phyloP scores from a whole-genome alignment of 2,888 invertebrate species.

The Andrena bicolor region DNA sequence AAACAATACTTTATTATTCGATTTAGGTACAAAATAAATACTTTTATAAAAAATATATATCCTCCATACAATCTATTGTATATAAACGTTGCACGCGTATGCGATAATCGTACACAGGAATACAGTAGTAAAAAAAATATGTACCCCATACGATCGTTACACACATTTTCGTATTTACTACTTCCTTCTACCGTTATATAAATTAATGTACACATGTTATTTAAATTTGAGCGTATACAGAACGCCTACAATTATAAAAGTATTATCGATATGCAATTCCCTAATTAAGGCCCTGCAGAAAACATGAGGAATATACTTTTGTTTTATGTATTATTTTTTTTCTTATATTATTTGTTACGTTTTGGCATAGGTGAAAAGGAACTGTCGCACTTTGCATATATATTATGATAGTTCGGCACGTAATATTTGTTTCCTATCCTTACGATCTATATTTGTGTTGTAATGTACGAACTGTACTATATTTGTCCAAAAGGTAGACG shows the following conservation, averaged over 20 bases:
- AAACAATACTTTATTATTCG: conserved; percentile 49
- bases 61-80: conserved; percentile 48
- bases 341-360: conserved; percentile 24
- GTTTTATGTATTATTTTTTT: conserved; percentile 23
- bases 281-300: conserved; percentile 9
- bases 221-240: background rate
- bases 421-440: conserved; percentile 27
- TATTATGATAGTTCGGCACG: conserved; percentile 9
- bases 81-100: conserved; percentile 49
- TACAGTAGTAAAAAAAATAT: conserved; percentile 61
- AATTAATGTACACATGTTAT: background rate
- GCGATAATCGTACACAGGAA: conserved; percentile 34
- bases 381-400: conserved; percentile 53
- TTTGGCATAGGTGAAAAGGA: conserved; percentile 60
- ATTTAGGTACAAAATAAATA: conserved; percentile 78
- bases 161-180: conserved; percentile 9
- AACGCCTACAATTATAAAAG: too few species aligned
- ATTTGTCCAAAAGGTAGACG: conserved; percentile 9
- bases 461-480: background rate
- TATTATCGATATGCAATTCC: background rate
- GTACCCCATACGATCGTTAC: conserved; percentile 31
- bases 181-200: conserved; percentile 1
- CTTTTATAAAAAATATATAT: conserved; percentile 82
- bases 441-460: conserved; percentile 10
- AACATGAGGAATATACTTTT: background rate